phyloP scores from a whole-genome alignment of 2,888 invertebrate genomes.

The Brachynemurus nebulosus region DNA sequence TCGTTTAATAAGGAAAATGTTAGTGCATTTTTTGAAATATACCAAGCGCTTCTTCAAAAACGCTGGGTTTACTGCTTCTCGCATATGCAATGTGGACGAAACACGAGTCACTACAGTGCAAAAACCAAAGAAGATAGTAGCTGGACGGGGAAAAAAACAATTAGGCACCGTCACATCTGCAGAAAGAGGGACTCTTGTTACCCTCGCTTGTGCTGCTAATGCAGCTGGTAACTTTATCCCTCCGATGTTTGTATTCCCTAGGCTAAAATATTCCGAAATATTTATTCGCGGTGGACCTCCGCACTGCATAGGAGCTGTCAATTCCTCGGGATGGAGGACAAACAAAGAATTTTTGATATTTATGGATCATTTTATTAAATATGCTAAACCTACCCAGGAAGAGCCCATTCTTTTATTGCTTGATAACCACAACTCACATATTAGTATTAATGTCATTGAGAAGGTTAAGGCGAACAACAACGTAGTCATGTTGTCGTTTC shows the following conservation, averaged over 20 bases:
- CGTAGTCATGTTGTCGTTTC: slow-evolving; percentile 1
- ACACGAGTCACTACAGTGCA: not conserved
- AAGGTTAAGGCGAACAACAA: not conserved
- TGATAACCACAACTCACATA: slow-evolving; percentile 19
- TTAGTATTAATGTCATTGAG: not conserved
- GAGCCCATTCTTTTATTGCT: slow-evolving; percentile 21
- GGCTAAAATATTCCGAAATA: slow-evolving; percentile 18
- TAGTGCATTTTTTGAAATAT: not conserved
- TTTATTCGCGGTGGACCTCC: slow-evolving; percentile 21
- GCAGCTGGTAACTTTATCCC: slow-evolving; percentile 18
- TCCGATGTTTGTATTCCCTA: slow-evolving; percentile 23
- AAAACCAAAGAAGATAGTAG: too few species aligned
- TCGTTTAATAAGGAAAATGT: not conserved
- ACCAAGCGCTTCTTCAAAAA: not conserved
- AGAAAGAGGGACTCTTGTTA: slow-evolving; percentile 18
- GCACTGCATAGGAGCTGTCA: slow-evolving; percentile 23
- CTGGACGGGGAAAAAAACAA: not conserved
- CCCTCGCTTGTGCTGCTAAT: slow-evolving; percentile 16
- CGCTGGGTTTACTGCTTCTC: too few species aligned
- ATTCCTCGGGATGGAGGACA: slow-evolving; percentile 24
- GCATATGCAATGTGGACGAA: slow-evolving; percentile 2
- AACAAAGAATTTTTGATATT: slow-evolving; percentile 19
- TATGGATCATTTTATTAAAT: slow-evolving; percentile 23
- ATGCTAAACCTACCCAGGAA: slow-evolving; percentile 14
- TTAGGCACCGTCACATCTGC: slow-evolving; percentile 7